These are phyloP conservation scores for Mus minutoides DNA, from an alignment of 2,797 vertebrate genomes.

Conservation along the genomic window DNA sequence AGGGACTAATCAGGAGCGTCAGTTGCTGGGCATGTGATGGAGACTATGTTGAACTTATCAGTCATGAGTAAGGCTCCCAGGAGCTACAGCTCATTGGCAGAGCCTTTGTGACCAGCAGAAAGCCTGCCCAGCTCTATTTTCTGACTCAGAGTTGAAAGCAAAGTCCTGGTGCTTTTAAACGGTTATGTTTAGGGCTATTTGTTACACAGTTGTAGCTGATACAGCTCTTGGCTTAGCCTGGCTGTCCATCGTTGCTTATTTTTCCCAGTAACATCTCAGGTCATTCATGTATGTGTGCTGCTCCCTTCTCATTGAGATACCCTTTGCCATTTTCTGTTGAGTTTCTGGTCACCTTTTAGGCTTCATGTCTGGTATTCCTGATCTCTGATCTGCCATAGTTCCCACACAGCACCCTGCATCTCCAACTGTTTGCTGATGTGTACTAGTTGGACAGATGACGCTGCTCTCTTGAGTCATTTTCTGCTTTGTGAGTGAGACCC, in stretches of 20 bases:
- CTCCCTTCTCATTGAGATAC: too few relatives aligned
- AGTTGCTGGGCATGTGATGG: not conserved
- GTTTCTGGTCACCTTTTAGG: not conserved
- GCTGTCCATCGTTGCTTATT: not conserved
- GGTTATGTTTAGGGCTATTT: not conserved
- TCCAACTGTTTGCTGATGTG: fast-evolving
- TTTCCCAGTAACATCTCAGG: not conserved
- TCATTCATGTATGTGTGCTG: fast-evolving
- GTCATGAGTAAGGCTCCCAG: fast-evolving
- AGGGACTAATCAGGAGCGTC: not conserved
- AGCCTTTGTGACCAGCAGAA: not conserved
- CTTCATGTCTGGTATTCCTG: fast-evolving
- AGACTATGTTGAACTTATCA: not conserved
- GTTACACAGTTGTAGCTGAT: fast-evolving
- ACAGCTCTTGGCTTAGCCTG: not conserved
- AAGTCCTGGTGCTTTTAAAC: not conserved
- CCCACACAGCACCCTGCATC: fast-evolving
- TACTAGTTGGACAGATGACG: fast-evolving
- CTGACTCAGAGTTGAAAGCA: not conserved
- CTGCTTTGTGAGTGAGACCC: not conserved
- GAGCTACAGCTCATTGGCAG: not conserved
- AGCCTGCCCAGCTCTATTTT: not conserved
- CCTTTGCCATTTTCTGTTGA: not conserved
- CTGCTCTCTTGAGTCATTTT: not conserved
- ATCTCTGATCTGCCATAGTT: not conserved